These are phyloP conservation scores for Lagopus leucura DNA, from an alignment of 2,113 vertebrate species.

Conservation along the genomic window DNA sequence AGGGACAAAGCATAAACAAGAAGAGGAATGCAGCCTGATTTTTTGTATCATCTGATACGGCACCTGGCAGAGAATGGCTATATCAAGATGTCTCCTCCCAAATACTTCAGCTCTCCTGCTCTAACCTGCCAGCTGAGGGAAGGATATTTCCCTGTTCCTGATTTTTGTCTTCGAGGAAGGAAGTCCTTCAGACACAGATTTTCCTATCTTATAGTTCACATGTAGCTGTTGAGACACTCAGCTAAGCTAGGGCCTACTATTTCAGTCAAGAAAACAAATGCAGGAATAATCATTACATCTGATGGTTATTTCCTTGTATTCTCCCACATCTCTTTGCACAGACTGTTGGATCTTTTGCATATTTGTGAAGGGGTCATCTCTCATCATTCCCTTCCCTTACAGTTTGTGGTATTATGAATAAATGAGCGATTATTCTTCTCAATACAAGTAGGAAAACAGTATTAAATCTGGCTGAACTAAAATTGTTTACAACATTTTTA, in stretches of 20 bases:
- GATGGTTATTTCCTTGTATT: neutral
- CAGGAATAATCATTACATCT: neutral
- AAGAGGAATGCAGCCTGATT: neutral
- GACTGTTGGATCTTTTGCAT: neutral
- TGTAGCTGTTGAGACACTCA: neutral
- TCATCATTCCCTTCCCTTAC: neutral
- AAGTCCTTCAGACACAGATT: neutral
- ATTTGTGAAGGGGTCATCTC: neutral
- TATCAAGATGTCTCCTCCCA: neutral
- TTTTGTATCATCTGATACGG: neutral
- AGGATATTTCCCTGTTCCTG: neutral
- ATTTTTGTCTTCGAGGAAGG: neutral
- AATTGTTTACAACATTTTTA: neutral
- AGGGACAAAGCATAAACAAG: neutral
- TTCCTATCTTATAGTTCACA: neutral
- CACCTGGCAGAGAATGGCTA: neutral
- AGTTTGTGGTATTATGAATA: neutral
- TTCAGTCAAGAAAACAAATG: constrained; percentile 2
- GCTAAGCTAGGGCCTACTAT: neutral
- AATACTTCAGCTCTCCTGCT: neutral
- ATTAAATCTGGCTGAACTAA: constrained; percentile 2
- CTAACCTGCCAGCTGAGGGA: neutral
- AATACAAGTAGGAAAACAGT: neutral
- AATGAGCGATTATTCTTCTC: neutral
- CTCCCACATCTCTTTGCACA: neutral